These are phyloP conservation scores for Zeuzera pyrina DNA, from an alignment of 2,888 invertebrate genomes.

Conservation along the genomic window DNA sequence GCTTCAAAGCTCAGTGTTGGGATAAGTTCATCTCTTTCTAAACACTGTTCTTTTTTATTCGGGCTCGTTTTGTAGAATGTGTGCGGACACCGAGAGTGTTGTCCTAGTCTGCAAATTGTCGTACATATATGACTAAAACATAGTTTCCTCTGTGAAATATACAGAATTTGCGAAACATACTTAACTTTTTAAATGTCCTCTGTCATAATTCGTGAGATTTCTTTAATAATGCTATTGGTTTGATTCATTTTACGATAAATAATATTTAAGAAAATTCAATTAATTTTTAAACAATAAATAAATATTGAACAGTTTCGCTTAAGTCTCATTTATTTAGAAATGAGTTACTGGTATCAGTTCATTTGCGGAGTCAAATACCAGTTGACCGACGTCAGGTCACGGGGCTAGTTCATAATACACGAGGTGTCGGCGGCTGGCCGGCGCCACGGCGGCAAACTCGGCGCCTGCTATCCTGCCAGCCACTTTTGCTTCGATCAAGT, in stretches of 20 bases:
- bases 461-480: constrained; percentile 66
- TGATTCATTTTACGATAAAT: not conserved
- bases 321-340: constrained; percentile 44
- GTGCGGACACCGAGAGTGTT: constrained; percentile 46
- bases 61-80: constrained; percentile 40
- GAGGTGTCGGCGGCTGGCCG: constrained; percentile 69
- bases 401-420: constrained; percentile 70
- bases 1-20: constrained; percentile 40
- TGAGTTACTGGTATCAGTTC: constrained; percentile 42
- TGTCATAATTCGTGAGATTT: too few relatives aligned
- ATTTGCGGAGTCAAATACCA: constrained; percentile 60
- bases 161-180: too few relatives aligned
- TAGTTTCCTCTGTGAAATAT: too few relatives aligned
- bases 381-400: constrained; percentile 69
- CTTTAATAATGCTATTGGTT: not conserved
- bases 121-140: too few relatives aligned
- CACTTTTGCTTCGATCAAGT: constrained; percentile 21
- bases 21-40: constrained; percentile 52
- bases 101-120: constrained; percentile 35
- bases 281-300: constrained; percentile 11
- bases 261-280: not conserved
- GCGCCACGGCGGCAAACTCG: constrained; percentile 64
- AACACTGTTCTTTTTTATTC: constrained; percentile 67
- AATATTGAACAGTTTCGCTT: constrained; percentile 33
- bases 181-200: too few relatives aligned